Conservation (phyloP, 2,113 vertebrate species). For the Xyliphius kryptos region DNA sequence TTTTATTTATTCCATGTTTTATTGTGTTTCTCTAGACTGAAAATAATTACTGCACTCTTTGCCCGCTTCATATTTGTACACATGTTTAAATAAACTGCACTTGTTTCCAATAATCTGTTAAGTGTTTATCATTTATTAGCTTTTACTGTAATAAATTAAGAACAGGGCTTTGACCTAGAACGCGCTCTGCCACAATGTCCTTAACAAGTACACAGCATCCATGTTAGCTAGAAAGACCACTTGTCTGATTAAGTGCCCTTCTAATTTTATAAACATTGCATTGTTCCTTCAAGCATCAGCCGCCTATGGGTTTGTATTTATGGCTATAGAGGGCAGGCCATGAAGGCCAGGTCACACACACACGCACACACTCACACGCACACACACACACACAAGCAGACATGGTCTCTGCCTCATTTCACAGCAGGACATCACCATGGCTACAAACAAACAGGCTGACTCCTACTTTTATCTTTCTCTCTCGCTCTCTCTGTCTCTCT, state of each 20-base stretch:
- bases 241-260: conserved; percentile 23
- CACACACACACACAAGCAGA: too few species aligned
- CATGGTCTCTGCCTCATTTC: conserved; percentile 44
- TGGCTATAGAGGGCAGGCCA: conserved; percentile 21
- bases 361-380: conserved; percentile 7
- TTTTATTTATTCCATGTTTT: too few species aligned
- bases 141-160: background rate
- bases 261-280: conserved; percentile 31
- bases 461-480: conserved; percentile 1
- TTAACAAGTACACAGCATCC: conserved; percentile 7
- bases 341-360: conserved; percentile 19
- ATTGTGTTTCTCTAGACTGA: too few species aligned
- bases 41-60: too few species aligned
- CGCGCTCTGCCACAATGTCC: background rate
- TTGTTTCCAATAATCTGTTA: too few species aligned
- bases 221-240: conserved; percentile 9
- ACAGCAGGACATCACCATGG: conserved; percentile 58
- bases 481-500: too few species aligned
- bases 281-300: conserved; percentile 24
- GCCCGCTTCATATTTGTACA: too few species aligned
- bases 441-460: conserved; percentile 58
- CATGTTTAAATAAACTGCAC: too few species aligned
- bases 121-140: too few species aligned
- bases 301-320: conserved; percentile 1
- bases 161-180: background rate